Percentiles rank a stretch among this genome's conserved stretches.
These are phyloP conservation scores for Conger conger DNA, from an alignment of 2,113 vertebrate species.

Conservation along the genomic window DNA sequence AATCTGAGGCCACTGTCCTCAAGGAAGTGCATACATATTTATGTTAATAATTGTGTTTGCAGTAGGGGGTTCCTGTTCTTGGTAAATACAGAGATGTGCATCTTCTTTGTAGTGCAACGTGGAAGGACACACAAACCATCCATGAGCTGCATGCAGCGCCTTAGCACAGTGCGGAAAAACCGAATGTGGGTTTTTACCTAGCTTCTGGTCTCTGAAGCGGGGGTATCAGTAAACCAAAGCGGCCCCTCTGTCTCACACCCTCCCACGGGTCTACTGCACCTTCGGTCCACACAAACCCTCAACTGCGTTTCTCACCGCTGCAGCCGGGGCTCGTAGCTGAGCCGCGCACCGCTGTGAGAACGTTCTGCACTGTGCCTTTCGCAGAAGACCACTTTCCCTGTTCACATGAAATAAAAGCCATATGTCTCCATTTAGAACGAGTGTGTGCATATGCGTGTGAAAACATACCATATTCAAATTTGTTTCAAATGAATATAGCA, in stretches of 20 bases:
- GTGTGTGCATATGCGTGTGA: not conserved
- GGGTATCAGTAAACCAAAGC: conserved; percentile 7
- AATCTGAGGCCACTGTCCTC: no score
- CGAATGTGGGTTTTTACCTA: not conserved
- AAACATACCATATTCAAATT: not conserved
- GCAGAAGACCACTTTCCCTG: not conserved
- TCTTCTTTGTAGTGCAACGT: not conserved
- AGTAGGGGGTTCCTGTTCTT: no score
- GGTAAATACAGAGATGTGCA: not conserved
- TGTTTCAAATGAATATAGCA: not conserved
- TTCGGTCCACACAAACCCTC: not conserved
- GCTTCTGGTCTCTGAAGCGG: not conserved
- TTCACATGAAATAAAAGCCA: not conserved
- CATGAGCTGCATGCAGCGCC: not conserved
- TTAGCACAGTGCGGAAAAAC: not conserved
- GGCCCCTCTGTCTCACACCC: not conserved
- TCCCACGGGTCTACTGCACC: conserved; percentile 16
- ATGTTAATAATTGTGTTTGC: no score
- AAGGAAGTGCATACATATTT: no score
- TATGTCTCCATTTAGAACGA: not conserved
- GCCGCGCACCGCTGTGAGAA: not conserved
- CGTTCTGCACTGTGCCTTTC: not conserved
- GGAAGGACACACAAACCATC: not conserved
- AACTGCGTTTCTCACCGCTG: not conserved
- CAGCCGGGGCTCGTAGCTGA: not conserved